Percentiles rank a stretch among this genome's conserved stretches.
These are phyloP conservation scores for Cyrtorhinus lividipennis DNA, from an alignment of 1,140 invertebrate species.

Conservation along the genomic window DNA sequence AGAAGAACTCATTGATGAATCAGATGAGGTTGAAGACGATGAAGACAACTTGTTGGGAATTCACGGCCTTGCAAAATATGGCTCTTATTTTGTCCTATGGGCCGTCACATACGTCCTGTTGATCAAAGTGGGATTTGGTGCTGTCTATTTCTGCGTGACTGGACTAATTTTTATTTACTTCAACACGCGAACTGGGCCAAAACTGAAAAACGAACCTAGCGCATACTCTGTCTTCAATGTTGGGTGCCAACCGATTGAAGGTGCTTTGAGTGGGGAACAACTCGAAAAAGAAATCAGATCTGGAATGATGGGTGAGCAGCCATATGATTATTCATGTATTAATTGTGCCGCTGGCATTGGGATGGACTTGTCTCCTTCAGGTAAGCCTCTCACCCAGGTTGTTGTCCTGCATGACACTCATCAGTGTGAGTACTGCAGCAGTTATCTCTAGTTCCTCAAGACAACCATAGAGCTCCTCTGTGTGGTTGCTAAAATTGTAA, in stretches of 20 bases:
- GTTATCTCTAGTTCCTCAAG: too few species aligned
- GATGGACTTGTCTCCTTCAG: too few species aligned
- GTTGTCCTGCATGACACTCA: too few species aligned
- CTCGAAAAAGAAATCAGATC: constrained; percentile 73
- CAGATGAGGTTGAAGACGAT: background rate
- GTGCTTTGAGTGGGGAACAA: constrained; percentile 87
- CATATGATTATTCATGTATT: too few species aligned
- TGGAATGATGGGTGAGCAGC: constrained; percentile 32
- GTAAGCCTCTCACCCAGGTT: too few species aligned
- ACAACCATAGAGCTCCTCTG: too few species aligned
- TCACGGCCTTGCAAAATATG: background rate
- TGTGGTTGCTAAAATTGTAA: too few species aligned
- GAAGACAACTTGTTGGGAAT: background rate
- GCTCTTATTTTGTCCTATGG: constrained; percentile 25
- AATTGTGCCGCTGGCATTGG: too few species aligned
- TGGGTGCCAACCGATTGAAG: constrained; percentile 80
- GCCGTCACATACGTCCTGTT: constrained; percentile 37
- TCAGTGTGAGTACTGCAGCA: too few species aligned
- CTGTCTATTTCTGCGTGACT: constrained; percentile 73
- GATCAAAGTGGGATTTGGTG: constrained; percentile 76
- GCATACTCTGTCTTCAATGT: constrained; percentile 98
- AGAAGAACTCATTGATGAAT: background rate
- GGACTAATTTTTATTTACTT: constrained; percentile 63
- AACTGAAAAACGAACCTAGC: constrained; percentile 60
- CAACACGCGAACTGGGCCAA: constrained; percentile 62